Base-by-base conservation (phyloP, 2,797 vertebrate genomes). In the Geotrypetes seraphini region DNA sequence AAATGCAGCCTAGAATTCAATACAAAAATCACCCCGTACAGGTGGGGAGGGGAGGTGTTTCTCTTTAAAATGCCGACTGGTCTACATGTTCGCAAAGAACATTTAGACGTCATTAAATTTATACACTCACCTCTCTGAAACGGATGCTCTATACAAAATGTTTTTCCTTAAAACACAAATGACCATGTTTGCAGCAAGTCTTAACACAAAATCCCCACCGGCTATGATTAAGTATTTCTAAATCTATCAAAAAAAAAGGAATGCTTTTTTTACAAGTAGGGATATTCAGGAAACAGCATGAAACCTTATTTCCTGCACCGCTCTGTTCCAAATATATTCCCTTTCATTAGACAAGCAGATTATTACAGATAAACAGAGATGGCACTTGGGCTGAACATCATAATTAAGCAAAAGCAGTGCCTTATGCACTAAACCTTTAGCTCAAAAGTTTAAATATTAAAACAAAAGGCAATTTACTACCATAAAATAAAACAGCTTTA, bases 1-100 rank as follows among this genome's bases (percentile, higher is more conserved):
- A 59, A 60, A 57, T 23, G 27, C 18, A 64, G 50, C 25, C 42
- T 44, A 69, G 48, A 63, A 68, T 63, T 61, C 53, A 67, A 28
- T 35, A 55, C 29, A 53, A 40, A 53, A 50, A 53, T 37, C 20
- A 43, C 14, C 28, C n/a, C 22, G 19, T 10, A n/a, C n/a, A n/a
- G n/a, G n/a, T n/a, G n/a, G n/a, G n/a, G n/a, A n/a, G n/a, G n/a
- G n/a, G n/a, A n/a, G n/a, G n/a, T n/a, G n/a, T n/a, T n/a, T n/a
- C n/a, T n/a, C n/a, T n/a, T 4, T 16, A n/a, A n/a, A n/a, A n/a
- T n/a, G 9, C 15, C 30, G 4, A 43, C 39, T n/a, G n/a, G n/a
- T 47, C n/a, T n/a, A n/a, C n/a, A n/a, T n/a, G n/a, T n/a, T n/a
- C n/a, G n/a, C n/a, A 23, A 21, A 60, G 53, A 50, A 1, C 54